Evolutionary conservation across 2,888 invertebrate species (phyloP).

Genomic region (Chromoteleia sp.): DNA sequence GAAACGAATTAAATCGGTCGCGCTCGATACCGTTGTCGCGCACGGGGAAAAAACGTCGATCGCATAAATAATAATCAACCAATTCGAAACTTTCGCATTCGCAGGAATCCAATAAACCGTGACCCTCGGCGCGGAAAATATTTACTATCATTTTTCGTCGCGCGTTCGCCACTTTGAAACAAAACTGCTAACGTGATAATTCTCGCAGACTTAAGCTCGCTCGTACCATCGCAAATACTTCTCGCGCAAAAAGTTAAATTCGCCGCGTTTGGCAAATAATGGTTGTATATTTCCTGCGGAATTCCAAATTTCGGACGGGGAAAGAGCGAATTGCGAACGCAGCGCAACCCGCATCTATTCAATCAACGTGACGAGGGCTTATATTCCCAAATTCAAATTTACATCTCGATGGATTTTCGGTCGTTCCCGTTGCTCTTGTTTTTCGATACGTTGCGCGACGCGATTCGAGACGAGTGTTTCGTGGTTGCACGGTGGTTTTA

Average conservation of each 20-base stretch:
- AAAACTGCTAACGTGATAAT: conserved; percentile 48
- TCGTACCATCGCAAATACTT: conserved; percentile 22
- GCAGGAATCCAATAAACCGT: conserved; percentile 24
- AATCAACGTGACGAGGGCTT: conserved; percentile 75
- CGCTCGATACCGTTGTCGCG: neutral
- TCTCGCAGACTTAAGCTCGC: conserved; percentile 34
- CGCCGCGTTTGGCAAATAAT: conserved; percentile 58
- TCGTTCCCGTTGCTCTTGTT: conserved; percentile 58
- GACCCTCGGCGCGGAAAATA: conserved; percentile 18
- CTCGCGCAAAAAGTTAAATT: conserved; percentile 48
- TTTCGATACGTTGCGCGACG: conserved; percentile 46
- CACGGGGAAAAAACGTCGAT: neutral
- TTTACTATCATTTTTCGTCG: conserved; percentile 15
- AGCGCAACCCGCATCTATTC: conserved; percentile 79
- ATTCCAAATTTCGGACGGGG: conserved; percentile 57
- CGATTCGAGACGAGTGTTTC: conserved; percentile 35
- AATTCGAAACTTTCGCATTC: conserved; percentile 30
- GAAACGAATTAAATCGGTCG: conserved; percentile 39
- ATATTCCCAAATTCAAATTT: conserved; percentile 72
- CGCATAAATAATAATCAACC: conserved; percentile 22
- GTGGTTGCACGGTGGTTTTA: no score
- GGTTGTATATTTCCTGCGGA: conserved; percentile 46
- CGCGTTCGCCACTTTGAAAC: conserved; percentile 14
- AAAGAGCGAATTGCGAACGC: conserved; percentile 74
- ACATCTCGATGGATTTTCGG: conserved; percentile 71